Evolutionary conservation across 2,113 vertebrate genomes (phyloP).

Genomic region (Poicephalus gulielmi): DNA sequence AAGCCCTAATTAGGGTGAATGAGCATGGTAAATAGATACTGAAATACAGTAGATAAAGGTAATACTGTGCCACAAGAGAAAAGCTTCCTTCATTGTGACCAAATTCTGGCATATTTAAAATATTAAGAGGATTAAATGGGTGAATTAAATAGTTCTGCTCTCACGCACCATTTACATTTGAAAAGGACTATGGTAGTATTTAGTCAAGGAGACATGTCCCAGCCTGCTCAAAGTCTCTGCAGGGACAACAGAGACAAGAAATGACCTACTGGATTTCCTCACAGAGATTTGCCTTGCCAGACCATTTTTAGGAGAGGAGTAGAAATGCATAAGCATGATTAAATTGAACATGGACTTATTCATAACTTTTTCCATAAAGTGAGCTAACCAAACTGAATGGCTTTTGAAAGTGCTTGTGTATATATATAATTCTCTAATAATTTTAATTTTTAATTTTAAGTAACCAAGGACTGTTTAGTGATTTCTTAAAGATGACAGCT

Average conservation of each 20-base stretch:
- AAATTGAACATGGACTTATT: background rate
- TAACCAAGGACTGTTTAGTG: background rate
- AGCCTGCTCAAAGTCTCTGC: background rate
- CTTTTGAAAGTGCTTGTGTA: background rate
- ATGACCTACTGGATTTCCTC: background rate
- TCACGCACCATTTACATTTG: background rate
- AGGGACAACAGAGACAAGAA: background rate
- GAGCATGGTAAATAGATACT: background rate
- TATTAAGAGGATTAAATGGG: slow-evolving; percentile 19
- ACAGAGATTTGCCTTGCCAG: background rate
- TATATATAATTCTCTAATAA: background rate
- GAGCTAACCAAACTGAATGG: background rate
- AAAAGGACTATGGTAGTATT: background rate
- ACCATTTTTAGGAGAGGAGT: background rate
- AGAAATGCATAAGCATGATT: background rate
- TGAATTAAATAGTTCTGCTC: background rate
- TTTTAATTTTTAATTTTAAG: background rate
- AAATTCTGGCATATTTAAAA: slow-evolving; percentile 25
- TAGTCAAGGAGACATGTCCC: background rate
- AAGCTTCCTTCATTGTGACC: background rate
- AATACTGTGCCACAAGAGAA: slow-evolving; percentile 9
- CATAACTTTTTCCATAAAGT: background rate
- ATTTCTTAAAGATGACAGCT: background rate
- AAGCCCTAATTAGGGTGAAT: slow-evolving; percentile 15
- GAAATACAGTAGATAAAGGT: background rate